Evolutionary conservation across 2,888 invertebrate genomes (phyloP).

Genomic region (Blastobasis adustella): DNA sequence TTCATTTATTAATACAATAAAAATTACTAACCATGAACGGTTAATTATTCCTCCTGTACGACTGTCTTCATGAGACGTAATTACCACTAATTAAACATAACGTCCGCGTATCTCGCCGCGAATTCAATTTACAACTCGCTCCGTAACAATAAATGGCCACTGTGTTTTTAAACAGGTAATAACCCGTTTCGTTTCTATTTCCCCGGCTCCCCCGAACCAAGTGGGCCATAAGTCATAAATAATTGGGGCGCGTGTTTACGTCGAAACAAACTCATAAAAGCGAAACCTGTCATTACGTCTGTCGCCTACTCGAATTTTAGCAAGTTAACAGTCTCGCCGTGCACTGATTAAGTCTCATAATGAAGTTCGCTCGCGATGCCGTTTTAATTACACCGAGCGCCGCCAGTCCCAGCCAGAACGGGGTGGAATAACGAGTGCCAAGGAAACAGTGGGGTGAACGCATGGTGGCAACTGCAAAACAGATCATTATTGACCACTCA

Average conservation of each 20-base stretch:
- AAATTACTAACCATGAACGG: no score
- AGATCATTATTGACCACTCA: slow-evolving; percentile 71
- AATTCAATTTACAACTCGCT: no score
- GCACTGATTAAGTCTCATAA: slow-evolving; percentile 62
- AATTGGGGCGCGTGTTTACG: slow-evolving; percentile 2
- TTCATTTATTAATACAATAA: no score
- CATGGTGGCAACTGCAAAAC: slow-evolving; percentile 54
- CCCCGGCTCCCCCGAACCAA: no score
- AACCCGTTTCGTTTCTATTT: slow-evolving; percentile 1
- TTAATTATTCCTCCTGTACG: no score
- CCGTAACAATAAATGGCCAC: no score
- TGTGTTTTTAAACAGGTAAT: neutral
- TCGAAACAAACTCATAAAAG: slow-evolving; percentile 29
- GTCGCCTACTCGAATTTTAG: slow-evolving; percentile 34
- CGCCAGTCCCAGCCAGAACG: neutral
- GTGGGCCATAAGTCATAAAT: slow-evolving; percentile 2
- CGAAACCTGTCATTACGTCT: slow-evolving; percentile 34
- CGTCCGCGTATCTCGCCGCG: no score
- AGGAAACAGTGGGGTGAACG: slow-evolving; percentile 46
- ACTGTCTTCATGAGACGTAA: no score
- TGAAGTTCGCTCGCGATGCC: slow-evolving; percentile 53
- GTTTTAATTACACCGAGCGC: slow-evolving; percentile 52
- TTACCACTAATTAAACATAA: no score
- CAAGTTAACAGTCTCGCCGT: slow-evolving; percentile 53
- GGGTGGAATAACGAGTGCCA: no score